Percentiles rank a stretch among this genome's conserved stretches.
Conservation (phyloP, 2,113 vertebrate genomes). For the Dendrocopos noguchii region DNA sequence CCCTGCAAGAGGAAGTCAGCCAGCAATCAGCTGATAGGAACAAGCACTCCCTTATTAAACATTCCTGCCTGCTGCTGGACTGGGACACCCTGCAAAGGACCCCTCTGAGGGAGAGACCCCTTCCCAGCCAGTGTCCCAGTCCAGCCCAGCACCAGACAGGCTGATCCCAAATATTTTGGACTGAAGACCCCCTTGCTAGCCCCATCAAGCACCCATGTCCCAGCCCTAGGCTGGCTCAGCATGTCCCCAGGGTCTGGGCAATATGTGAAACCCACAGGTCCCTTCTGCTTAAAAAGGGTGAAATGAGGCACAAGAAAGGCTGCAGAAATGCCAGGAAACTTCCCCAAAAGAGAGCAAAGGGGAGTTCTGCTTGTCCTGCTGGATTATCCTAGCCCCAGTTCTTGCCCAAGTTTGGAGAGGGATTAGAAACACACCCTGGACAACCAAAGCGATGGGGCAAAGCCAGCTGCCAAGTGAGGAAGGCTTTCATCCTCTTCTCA, state of each 20-base stretch:
- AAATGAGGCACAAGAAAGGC: not conserved
- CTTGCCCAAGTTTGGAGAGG: not conserved
- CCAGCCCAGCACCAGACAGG: not conserved
- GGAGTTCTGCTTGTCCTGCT: not conserved
- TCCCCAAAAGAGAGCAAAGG: not conserved
- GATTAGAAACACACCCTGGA: not conserved
- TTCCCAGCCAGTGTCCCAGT: not conserved
- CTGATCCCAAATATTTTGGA: rapidly evolving
- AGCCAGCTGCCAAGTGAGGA: not conserved
- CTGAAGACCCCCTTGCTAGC: not conserved
- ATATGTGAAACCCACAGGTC: not conserved
- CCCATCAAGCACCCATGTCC: not conserved
- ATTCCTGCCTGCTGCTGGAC: not conserved
- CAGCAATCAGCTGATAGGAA: conserved; percentile 78
- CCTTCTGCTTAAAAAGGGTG: not conserved
- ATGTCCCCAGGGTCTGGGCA: not conserved
- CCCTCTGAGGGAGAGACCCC: not conserved
- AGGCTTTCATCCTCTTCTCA: not conserved
- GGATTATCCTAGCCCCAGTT: not conserved
- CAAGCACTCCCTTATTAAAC: conserved; percentile 41
- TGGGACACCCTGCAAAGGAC: not conserved
- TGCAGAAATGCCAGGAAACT: not conserved
- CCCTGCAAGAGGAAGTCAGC: conserved; percentile 56
- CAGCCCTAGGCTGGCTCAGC: not conserved
- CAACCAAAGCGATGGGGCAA: not conserved